A percentile compares a stretch with the other conserved stretches of the same genome.
Conservation (phyloP, 2,888 invertebrate species). For the Scaeva pyrastri region DNA sequence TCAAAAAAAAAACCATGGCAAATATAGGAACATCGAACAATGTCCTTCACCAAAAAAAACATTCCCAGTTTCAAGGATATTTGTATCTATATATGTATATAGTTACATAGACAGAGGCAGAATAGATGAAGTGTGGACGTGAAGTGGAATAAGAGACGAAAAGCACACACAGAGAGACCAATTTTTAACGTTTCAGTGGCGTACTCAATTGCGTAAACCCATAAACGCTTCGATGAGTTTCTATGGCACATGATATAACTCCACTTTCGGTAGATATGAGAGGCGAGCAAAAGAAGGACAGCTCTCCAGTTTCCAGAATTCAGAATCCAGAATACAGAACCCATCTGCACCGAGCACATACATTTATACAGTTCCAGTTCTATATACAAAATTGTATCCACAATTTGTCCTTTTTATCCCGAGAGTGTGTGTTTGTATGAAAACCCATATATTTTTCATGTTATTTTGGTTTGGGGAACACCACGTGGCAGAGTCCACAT, state of each 20-base stretch:
- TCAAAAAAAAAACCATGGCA: not conserved
- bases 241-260: slow-evolving; percentile 42
- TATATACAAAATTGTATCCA: not conserved
- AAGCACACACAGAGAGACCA: slow-evolving; percentile 41
- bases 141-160: slow-evolving; percentile 33
- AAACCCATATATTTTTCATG: slow-evolving; percentile 43
- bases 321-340: not conserved
- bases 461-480: slow-evolving; percentile 35
- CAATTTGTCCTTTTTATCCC: slow-evolving; percentile 48
- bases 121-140: slow-evolving; percentile 22
- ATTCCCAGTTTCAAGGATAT: not conserved
- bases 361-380: slow-evolving; percentile 21
- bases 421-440: not conserved
- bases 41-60: slow-evolving; percentile 23
- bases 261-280: not conserved
- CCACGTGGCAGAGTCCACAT: not conserved
- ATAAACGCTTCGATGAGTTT: slow-evolving; percentile 62
- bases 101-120: not conserved
- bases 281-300: not conserved
- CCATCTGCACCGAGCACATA: slow-evolving; percentile 1
- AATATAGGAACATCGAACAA: not conserved
- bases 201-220: slow-evolving; percentile 72
- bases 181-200: slow-evolving; percentile 66
- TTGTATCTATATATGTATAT: no score
- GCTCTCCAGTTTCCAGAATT: not conserved